phyloP scores from a whole-genome alignment of 1,140 invertebrate genomes.

The Drosophila auraria region DNA sequence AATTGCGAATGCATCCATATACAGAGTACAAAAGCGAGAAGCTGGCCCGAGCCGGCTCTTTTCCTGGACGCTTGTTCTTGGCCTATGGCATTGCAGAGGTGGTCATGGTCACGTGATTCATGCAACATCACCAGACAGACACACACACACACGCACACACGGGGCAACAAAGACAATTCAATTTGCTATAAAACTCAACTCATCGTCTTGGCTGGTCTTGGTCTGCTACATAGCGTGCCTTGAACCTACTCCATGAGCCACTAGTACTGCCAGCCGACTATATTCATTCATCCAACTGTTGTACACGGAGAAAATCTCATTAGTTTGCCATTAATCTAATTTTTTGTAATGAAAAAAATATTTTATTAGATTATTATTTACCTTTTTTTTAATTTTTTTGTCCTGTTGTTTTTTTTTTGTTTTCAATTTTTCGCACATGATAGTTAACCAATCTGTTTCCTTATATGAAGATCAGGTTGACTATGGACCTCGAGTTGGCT shows the following conservation, averaged over 20 bases:
- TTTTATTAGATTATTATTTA: not conserved
- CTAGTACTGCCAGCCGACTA: conserved; percentile 44
- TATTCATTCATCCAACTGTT: conserved; percentile 79
- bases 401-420: no score
- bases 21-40: conserved; percentile 55
- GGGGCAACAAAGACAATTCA: conserved; percentile 77
- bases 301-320: conserved; percentile 13
- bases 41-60: conserved; percentile 38
- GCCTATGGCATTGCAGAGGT: conserved; percentile 63
- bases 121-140: conserved; percentile 64
- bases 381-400: no score
- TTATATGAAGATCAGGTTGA: no score
- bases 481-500: no score
- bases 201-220: conserved; percentile 74
- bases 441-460: no score
- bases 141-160: conserved; percentile 19
- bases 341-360: not conserved
- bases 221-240: conserved; percentile 78
- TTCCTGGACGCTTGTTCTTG: conserved; percentile 59
- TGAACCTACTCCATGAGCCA: conserved; percentile 72
- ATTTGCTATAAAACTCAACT: conserved; percentile 83
- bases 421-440: no score
- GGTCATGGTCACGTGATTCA: conserved; percentile 85
- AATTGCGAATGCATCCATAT: conserved; percentile 75
- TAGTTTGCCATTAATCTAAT: not conserved